Conservation (phyloP, 2,113 vertebrate genomes). For the Eonycteris spelaea region DNA sequence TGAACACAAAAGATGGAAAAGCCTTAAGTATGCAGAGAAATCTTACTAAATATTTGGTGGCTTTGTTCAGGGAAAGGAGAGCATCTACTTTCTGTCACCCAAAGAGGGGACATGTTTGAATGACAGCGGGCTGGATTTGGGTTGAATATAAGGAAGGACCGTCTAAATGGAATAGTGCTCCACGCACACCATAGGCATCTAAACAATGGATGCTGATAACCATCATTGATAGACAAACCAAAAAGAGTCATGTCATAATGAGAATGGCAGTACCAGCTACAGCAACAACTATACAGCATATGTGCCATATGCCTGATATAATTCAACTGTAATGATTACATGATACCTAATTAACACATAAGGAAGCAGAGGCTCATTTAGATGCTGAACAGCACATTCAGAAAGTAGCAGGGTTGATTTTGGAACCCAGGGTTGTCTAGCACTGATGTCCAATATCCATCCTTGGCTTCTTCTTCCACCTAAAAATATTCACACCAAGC, state of each 20-base stretch:
- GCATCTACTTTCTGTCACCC: background rate
- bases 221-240: background rate
- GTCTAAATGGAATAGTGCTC: background rate
- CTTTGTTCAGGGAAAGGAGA: background rate
- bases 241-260: background rate
- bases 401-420: background rate
- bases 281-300: background rate
- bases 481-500: slow-evolving; percentile 9
- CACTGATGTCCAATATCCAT: background rate
- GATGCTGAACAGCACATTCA: background rate
- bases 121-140: background rate
- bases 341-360: background rate
- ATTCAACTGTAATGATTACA: background rate
- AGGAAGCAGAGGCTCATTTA: background rate
- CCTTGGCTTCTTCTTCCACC: background rate
- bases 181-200: background rate
- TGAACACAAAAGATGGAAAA: background rate
- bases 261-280: background rate
- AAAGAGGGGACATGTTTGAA: background rate
- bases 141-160: background rate
- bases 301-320: background rate
- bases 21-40: background rate
- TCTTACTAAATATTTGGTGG: slow-evolving; percentile 19
- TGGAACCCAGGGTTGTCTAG: background rate
- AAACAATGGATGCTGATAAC: background rate